Percentiles rank a stretch among this genome's conserved stretches.
These are phyloP conservation scores for Steromphala cineraria DNA, from an alignment of 2,888 invertebrate species.

Conservation along the genomic window DNA sequence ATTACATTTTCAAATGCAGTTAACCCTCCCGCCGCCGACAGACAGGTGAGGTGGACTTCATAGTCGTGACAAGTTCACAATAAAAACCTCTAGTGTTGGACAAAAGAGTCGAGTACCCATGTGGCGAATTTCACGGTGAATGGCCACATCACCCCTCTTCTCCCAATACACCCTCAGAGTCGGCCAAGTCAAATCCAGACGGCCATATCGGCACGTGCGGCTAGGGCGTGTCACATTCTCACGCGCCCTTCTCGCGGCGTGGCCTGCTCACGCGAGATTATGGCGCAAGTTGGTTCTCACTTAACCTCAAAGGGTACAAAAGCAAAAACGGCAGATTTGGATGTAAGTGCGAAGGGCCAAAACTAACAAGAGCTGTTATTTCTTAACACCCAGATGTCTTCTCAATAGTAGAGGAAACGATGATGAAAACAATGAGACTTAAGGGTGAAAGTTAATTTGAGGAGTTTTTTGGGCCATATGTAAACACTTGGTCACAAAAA, in stretches of 20 bases:
- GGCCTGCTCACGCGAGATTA: conserved; percentile 6
- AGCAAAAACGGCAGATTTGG: neutral
- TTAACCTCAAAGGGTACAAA: neutral
- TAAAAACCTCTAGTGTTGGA: neutral
- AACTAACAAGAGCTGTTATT: neutral
- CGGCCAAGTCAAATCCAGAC: neutral
- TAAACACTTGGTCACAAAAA: neutral
- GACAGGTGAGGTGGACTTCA: neutral
- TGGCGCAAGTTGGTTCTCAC: conserved; percentile 4
- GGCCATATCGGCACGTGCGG: neutral
- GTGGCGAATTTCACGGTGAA: neutral
- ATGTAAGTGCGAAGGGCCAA: neutral
- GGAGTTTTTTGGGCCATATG: neutral
- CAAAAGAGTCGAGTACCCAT: neutral
- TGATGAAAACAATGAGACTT: neutral
- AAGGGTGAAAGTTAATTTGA: neutral
- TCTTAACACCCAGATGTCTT: neutral
- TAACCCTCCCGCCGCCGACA: neutral
- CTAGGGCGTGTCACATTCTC: neutral
- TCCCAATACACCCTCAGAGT: neutral
- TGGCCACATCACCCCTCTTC: neutral
- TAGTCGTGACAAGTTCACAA: neutral
- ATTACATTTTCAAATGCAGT: neutral
- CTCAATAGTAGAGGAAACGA: neutral
- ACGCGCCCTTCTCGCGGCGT: conserved; percentile 1